Base-by-base conservation (phyloP, 2,797 vertebrate genomes). In the Melanotaenia nigrans region DNA sequence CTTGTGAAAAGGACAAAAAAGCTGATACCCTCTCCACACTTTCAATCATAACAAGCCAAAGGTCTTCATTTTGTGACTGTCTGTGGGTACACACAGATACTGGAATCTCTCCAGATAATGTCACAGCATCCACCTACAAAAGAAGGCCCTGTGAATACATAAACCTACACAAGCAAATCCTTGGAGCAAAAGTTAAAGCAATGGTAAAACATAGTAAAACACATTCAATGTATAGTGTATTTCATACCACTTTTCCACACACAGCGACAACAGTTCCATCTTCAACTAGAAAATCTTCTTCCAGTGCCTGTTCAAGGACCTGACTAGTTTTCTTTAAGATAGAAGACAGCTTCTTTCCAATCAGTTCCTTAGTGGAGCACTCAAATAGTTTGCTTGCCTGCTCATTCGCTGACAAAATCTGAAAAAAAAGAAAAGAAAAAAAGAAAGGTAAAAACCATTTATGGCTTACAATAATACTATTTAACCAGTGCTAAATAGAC, bases 331-430 rank as follows among this genome's bases (percentile, higher is more conserved):
- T 91, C 90, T 93, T 95, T 68, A 99, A 87, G 10, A 99, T 67
- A 32, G 54, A 77, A 0, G 92, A 90, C 64, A 99, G 87, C 65
- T 91, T 95, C 87, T 92, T 94, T 47, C 96, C 96, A 73, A 96
- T 94, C 74, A 99, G 82, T 28, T 96, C 95, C 16, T 88, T 71
- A 57, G 90, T 80, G n/a, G 90, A 92, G 70, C 92, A 95, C 51
- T 96, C 95, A 85, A 99, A 94, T 56, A 98, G 85, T 65, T 88
- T 94, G 88, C 94, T 96, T 4, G 97, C 97, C 88, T 92, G 92
- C 68, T 97, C 93, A 57, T 96, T 98, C 71, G 94, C 96, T 68
- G 96, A 94, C 22, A 96, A 79, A 89, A 99, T 95, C 98, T 98
- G 73, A 20, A 81, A 61, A 67, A 8, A 33, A 33, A 33, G 5